A percentile compares a stretch with the other conserved stretches of the same genome.
Evolutionary conservation across 2,113 vertebrate genomes (phyloP).

Genomic region (Eptesicus fuscus): DNA sequence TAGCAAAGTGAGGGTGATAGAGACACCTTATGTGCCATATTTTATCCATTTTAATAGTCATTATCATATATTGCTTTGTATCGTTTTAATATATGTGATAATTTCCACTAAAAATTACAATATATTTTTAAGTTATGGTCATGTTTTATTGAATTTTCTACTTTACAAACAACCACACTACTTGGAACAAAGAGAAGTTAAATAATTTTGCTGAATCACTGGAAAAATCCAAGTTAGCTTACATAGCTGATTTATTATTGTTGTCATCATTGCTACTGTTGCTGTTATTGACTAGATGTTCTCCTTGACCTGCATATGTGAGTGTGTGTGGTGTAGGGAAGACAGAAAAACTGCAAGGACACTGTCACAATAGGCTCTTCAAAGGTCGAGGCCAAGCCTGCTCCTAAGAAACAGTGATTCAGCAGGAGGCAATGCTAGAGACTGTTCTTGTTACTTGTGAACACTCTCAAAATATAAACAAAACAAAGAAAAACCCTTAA

Average conservation of each 20-base stretch:
- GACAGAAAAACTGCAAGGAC: not conserved
- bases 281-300: not conserved
- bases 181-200: not conserved
- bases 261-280: not conserved
- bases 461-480: not conserved
- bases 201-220: not conserved
- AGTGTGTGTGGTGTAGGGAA: accelerated
- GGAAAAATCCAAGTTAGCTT: not conserved
- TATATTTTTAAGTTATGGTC: not conserved
- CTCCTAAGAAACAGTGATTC: not conserved
- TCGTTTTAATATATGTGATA: not conserved
- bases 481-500: not conserved
- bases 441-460: not conserved
- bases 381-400: not conserved
- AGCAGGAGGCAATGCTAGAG: not conserved
- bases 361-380: not conserved
- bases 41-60: not conserved
- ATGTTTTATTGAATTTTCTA: not conserved
- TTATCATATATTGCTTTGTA: not conserved
- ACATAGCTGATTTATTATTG: not conserved
- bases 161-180: not conserved
- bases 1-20: not conserved
- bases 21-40: not conserved
- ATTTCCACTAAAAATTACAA: not conserved
- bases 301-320: not conserved